Conservation (phyloP, 2,888 invertebrate genomes). For the Heteromurus nitidus region DNA sequence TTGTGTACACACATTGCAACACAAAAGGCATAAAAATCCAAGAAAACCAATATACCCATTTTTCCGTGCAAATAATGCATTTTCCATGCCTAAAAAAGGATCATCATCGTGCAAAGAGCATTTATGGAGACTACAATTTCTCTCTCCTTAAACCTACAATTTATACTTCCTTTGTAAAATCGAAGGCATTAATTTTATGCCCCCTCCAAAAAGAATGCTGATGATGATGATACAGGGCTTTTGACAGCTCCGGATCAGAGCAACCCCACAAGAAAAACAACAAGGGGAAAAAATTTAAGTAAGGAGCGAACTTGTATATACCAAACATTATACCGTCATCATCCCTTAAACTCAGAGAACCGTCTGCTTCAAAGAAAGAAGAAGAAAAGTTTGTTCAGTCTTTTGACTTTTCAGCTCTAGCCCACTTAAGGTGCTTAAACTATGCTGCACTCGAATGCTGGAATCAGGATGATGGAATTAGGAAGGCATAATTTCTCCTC, state of each 20-base stretch:
- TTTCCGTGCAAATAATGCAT: conserved; percentile 60
- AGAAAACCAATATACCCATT: conserved; percentile 52
- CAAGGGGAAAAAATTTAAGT: conserved; percentile 26
- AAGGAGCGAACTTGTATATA: conserved; percentile 16
- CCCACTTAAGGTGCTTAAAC: conserved; percentile 30
- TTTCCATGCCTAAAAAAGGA: conserved; percentile 55
- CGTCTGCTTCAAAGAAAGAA: conserved; percentile 53
- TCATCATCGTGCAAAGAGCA: conserved; percentile 38
- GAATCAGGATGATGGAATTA: conserved; percentile 54
- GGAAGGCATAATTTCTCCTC: conserved; percentile 45
- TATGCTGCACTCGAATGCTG: conserved; percentile 21
- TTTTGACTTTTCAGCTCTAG: conserved; percentile 46
- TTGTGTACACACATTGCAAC: background rate
- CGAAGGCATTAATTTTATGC: conserved; percentile 41
- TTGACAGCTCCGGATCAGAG: conserved; percentile 53
- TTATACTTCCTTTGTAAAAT: conserved; percentile 56
- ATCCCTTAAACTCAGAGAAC: conserved; percentile 28
- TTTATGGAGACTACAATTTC: background rate
- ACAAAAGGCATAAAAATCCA: conserved; percentile 5
- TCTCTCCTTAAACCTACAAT: conserved; percentile 56
- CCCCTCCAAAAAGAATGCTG: conserved; percentile 24
- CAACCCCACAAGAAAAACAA: conserved; percentile 54
- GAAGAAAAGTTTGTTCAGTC: no score
- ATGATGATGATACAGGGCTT: conserved; percentile 50
- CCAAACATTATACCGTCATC: conserved; percentile 24